Evolutionary conservation across 2,888 invertebrate genomes (phyloP).

Genomic region (Palloptera scutellata): DNA sequence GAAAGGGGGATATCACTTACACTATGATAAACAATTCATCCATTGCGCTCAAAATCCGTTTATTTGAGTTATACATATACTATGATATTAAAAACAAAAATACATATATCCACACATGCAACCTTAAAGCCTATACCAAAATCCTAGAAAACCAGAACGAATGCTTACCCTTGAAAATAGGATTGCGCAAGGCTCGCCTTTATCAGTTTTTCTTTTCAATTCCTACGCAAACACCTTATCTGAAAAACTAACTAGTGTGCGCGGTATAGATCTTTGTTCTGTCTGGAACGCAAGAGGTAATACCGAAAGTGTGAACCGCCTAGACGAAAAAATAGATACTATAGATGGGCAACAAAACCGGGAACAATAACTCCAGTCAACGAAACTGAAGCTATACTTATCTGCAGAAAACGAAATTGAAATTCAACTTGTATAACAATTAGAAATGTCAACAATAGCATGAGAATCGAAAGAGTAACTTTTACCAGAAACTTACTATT

Average conservation of each 20-base stretch:
- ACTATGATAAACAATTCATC: constrained; percentile 6
- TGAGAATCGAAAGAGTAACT: constrained; percentile 21
- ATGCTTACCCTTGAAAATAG: constrained; percentile 8
- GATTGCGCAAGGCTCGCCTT: constrained; percentile 12
- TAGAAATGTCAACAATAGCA: background rate
- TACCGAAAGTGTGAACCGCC: too few relatives aligned
- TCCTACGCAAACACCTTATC: background rate
- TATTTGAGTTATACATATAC: background rate
- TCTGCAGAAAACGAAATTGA: constrained; percentile 20
- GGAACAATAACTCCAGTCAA: too few relatives aligned
- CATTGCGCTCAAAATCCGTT: background rate
- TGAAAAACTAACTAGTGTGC: constrained; percentile 1
- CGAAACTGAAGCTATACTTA: constrained; percentile 14
- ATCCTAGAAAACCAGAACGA: constrained; percentile 3
- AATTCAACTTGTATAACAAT: background rate
- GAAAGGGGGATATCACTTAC: constrained; percentile 7
- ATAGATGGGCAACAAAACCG: too few relatives aligned
- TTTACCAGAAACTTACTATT: constrained; percentile 30
- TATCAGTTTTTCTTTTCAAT: constrained; percentile 22
- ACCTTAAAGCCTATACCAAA: constrained; percentile 8
- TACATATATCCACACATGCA: constrained; percentile 3
- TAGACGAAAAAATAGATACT: too few relatives aligned
- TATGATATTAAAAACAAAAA: background rate
- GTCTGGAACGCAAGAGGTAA: constrained; percentile 22
- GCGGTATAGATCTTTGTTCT: constrained; percentile 21